A percentile compares a stretch with the other conserved stretches of the same genome.
These are phyloP conservation scores for Monochamus saltuarius DNA, from an alignment of 1,140 invertebrate genomes.

Conservation along the genomic window DNA sequence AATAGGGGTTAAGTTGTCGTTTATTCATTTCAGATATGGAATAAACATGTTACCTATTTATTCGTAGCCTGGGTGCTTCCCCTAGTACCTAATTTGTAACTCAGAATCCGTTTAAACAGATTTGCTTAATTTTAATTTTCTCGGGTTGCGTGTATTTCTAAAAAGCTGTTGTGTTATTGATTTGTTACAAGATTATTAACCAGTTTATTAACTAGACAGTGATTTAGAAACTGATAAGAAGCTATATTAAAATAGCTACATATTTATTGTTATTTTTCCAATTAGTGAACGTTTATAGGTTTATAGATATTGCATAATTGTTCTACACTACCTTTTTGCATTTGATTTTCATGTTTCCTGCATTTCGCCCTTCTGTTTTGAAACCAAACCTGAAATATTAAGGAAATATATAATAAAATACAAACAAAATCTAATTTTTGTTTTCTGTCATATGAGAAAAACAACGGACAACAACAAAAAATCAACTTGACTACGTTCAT, in stretches of 20 bases:
- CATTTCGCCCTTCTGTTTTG: constrained; percentile 95
- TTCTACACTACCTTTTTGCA: constrained; percentile 83
- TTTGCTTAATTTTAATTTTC: background rate
- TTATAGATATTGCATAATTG: no score
- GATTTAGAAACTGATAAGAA: no score
- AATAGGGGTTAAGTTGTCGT: constrained; percentile 40
- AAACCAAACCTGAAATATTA: constrained; percentile 93
- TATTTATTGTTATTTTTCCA: no score
- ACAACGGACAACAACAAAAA: no score
- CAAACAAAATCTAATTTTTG: background rate
- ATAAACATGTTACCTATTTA: constrained; percentile 43
- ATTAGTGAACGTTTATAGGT: no score
- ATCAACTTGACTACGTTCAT: no score
- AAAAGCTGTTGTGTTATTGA: no score
- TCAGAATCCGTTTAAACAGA: background rate
- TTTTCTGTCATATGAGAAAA: no score
- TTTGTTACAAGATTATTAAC: no score
- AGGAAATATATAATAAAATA: constrained; percentile 32
- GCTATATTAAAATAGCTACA: no score
- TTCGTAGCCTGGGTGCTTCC: constrained; percentile 20
- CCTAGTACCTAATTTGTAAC: background rate
- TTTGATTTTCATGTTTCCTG: constrained; percentile 93
- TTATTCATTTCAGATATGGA: constrained; percentile 42
- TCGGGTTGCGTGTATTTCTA: no score
- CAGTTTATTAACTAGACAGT: no score